Evolutionary conservation across 1,140 invertebrate genomes (phyloP), one percentile per base, ranked within the genome.

Genomic region (Zaprionus lachaisei): DNA sequence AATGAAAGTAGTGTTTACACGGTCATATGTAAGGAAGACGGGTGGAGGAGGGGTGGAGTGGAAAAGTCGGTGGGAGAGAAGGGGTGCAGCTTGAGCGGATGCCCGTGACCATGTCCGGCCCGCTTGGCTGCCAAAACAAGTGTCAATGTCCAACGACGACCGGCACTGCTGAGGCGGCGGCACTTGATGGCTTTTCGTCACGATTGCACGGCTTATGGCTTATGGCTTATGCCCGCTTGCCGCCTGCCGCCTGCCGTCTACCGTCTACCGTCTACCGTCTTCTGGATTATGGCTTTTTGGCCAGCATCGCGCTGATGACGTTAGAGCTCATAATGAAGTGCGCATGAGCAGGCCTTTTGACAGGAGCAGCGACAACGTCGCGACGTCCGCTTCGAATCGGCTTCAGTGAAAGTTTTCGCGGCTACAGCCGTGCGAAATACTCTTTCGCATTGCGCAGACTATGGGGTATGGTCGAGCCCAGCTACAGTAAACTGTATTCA

Each of bases 121-220:
- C 63, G 58, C 38, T 34, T 67, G 58, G 47, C 72, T 79, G 62
- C 70, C 61, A 72, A 72, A 66, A 70, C 84, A 89, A 89, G 84
- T 89, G 84, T 90, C 84, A 89, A 90, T 89, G 84, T 89, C 84
- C 85, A 89, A 85, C 60, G n/a, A 47, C 47, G 41, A 15, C 41
- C 41, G 41, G 41, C 41, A 47, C 41, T 47, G 14, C 37, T n/a
- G n/a, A 47, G 7, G 37, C 37, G 41, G 41, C 77, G 37, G 37
- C 49, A 83, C 73, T 62, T 81, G 84, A 81, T 90, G 85, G 81
- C 63, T 90, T 84, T 90, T 87, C 84, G 84, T 84, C 81, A 89
- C 84, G 85, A 89, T 80, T 69, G 78, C 56, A 31, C 79, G 62
- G 75, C 83, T 87, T 75, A 70, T 65, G 73, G 75, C 76, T 67